phyloP scores from a whole-genome alignment of 35 echinoderm and acorn worm species.

The Apostichopus parvimensis region DNA sequence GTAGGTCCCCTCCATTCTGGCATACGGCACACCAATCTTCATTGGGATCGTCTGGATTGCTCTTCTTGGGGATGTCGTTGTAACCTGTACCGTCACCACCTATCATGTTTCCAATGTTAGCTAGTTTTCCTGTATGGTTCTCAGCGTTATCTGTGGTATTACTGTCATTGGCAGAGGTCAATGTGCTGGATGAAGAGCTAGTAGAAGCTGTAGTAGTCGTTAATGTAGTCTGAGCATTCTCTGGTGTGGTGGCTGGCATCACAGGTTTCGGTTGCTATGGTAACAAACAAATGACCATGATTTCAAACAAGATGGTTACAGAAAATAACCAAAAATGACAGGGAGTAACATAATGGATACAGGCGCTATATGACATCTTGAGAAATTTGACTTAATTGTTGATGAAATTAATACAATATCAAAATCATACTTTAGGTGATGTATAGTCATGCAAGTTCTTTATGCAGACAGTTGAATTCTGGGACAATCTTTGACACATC shows the following conservation, averaged over 20 bases:
- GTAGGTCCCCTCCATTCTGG: constrained; percentile 86
- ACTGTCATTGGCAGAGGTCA: neutral
- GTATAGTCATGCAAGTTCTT: no score
- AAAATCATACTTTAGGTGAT: no score
- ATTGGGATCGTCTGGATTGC: constrained; percentile 68
- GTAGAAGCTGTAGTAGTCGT: neutral
- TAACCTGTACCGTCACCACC: constrained; percentile 5
- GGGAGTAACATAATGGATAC: no score
- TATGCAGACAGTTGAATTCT: no score
- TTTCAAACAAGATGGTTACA: no score
- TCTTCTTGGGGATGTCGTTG: constrained; percentile 43
- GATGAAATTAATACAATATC: no score
- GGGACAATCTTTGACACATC: no score
- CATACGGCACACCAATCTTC: constrained; percentile 87
- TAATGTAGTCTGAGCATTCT: constrained; percentile 2
- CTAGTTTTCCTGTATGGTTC: constrained; percentile 32
- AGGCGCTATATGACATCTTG: no score
- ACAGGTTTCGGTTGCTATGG: constrained; percentile 41
- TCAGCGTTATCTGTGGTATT: neutral
- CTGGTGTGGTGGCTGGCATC: constrained; percentile 29
- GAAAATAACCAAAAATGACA: no score
- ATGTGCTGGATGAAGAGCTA: neutral
- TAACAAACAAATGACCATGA: no score
- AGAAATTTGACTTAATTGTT: no score
- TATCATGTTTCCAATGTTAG: constrained; percentile 23